These are phyloP conservation scores for Dasyornis broadbenti DNA, from an alignment of 2,113 vertebrate species.

Conservation along the genomic window DNA sequence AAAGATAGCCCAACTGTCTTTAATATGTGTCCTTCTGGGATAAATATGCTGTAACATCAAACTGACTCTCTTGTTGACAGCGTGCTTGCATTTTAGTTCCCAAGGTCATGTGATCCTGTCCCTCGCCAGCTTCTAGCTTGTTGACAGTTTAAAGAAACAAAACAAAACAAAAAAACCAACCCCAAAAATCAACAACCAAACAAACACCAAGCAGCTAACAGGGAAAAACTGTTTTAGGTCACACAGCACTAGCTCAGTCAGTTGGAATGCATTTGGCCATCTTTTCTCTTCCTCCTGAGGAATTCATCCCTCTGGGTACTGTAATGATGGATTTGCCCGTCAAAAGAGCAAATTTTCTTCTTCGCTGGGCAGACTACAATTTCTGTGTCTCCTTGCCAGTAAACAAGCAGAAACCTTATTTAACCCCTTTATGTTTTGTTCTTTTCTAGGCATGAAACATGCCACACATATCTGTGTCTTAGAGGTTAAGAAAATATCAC, in stretches of 20 bases:
- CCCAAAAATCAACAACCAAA: not conserved
- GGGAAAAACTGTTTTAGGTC: slow-evolving; percentile 19
- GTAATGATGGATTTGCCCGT: slow-evolving; percentile 59
- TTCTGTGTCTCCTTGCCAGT: slow-evolving; percentile 49
- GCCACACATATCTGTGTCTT: not conserved
- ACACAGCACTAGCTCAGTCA: slow-evolving; percentile 37
- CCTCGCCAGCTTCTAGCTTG: slow-evolving; percentile 30
- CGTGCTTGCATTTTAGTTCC: not conserved
- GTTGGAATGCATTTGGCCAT: slow-evolving; percentile 51
- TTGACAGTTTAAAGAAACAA: slow-evolving; percentile 24
- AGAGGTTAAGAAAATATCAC: not conserved
- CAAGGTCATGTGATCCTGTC: slow-evolving; percentile 26
- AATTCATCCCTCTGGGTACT: slow-evolving; percentile 58
- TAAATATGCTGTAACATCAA: not conserved
- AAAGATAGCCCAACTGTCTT: not conserved
- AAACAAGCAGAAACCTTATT: slow-evolving; percentile 49
- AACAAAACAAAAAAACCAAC: not conserved
- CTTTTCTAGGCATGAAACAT: not conserved
- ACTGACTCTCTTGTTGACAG: not conserved
- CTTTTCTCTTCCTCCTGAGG: slow-evolving; percentile 26
- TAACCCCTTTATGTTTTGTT: slow-evolving; percentile 46
- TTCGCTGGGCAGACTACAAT: slow-evolving; percentile 36
- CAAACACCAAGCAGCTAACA: slow-evolving; percentile 12
- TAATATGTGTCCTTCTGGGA: not conserved
- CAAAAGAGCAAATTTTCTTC: slow-evolving; percentile 61